These are phyloP conservation scores for Synchiropus splendidus DNA, from an alignment of 2,113 vertebrate species.

Conservation along the genomic window DNA sequence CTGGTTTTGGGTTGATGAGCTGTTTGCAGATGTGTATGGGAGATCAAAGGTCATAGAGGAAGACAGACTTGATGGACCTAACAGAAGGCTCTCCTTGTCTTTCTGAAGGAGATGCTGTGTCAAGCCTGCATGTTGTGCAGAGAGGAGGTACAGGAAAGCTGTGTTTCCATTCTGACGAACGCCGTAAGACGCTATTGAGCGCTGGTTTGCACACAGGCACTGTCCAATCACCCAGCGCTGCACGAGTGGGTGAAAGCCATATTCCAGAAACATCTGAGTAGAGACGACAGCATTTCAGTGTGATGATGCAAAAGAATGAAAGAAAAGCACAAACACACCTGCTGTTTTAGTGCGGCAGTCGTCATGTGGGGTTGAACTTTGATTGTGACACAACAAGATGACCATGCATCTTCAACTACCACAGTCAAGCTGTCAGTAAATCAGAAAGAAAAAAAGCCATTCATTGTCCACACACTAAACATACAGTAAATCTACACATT, in stretches of 20 bases:
- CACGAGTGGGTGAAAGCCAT: constrained; percentile 81
- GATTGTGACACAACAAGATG: constrained; percentile 75
- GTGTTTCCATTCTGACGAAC: constrained; percentile 71
- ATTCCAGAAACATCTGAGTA: constrained; percentile 78
- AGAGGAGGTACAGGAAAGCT: constrained; percentile 82
- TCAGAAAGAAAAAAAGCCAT: constrained; percentile 1
- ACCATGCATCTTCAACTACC: constrained; percentile 76
- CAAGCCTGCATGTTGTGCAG: constrained; percentile 62
- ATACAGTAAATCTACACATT: too few species aligned
- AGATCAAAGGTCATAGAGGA: constrained; percentile 7
- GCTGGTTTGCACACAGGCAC: constrained; percentile 74
- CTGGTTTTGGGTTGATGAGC: constrained; percentile 26
- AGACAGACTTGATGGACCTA: constrained; percentile 29
- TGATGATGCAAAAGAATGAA: not conserved
- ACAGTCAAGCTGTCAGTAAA: constrained; percentile 68
- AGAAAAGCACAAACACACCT: constrained; percentile 55
- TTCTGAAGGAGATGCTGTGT: constrained; percentile 64
- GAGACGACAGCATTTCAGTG: not conserved
- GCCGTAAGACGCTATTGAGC: constrained; percentile 78
- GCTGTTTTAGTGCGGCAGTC: constrained; percentile 74
- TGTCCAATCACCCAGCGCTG: constrained; percentile 90
- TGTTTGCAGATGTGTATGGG: constrained; percentile 16
- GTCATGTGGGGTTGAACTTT: constrained; percentile 72
- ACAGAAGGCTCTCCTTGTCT: constrained; percentile 58
- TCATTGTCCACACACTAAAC: too few species aligned